Percentiles rank a stretch among this genome's conserved stretches.
phyloP scores from a whole-genome alignment of 1,140 invertebrate species.

The Chrysopa pallens region DNA sequence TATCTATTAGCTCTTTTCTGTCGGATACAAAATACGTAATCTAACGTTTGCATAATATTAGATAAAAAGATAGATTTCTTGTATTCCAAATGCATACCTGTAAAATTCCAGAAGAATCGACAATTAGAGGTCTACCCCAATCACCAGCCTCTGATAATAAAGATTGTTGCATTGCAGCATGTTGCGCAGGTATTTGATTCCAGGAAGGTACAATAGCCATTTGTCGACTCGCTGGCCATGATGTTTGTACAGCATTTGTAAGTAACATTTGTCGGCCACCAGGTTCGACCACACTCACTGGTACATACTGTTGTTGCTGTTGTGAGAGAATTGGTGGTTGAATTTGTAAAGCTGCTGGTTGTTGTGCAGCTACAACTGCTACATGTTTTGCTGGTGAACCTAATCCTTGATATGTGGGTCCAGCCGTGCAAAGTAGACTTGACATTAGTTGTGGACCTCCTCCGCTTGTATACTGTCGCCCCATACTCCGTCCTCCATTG shows the following conservation, averaged over 20 bases:
- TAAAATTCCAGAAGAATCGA: conserved; percentile 48
- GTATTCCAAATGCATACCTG: too few relatives aligned
- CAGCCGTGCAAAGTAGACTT: conserved; percentile 71
- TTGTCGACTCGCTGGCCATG: conserved; percentile 60
- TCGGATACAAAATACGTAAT: too few relatives aligned
- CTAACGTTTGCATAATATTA: too few relatives aligned
- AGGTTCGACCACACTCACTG: conserved; percentile 79
- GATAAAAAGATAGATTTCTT: too few relatives aligned
- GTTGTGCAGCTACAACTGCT: conserved; percentile 61
- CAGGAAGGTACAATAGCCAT: conserved; percentile 75
- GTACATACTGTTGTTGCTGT: conserved; percentile 67
- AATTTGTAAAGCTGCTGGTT: conserved; percentile 37
- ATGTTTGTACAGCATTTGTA: conserved; percentile 60
- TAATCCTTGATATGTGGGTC: conserved; percentile 64
- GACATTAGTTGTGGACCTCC: conserved; percentile 66
- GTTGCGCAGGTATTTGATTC: conserved; percentile 58
- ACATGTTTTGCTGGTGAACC: conserved; percentile 74
- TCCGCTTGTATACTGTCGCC: conserved; percentile 39
- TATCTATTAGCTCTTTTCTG: too few relatives aligned
- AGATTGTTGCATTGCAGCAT: conserved; percentile 53
- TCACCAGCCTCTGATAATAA: conserved; percentile 46
- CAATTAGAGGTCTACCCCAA: conserved; percentile 62
- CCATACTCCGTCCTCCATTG: conserved; percentile 50
- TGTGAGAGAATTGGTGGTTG: conserved; percentile 50
- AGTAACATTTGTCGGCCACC: conserved; percentile 46